Conservation (phyloP, 2,888 invertebrate species). For the Stegophylla sp. region DNA sequence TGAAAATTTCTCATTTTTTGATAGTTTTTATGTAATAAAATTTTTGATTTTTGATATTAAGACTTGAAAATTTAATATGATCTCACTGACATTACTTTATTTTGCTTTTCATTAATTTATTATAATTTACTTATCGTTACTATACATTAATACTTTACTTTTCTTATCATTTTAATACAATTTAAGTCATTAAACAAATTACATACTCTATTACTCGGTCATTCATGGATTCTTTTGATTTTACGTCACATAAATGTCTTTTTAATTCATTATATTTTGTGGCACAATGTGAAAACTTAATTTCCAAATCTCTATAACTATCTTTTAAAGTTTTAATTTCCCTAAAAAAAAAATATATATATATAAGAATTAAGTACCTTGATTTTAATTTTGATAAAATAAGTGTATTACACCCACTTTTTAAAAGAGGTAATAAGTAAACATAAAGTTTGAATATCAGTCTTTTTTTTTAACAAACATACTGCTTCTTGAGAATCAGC, state of each 20-base stretch:
- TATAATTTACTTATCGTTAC: too few species aligned
- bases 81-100: too few species aligned
- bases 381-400: background rate
- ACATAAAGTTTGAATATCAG: slow-evolving; percentile 56
- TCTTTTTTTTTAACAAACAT: slow-evolving; percentile 52
- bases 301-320: slow-evolving; percentile 51
- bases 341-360: slow-evolving; percentile 31
- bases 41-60: too few species aligned
- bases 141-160: too few species aligned
- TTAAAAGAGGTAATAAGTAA: slow-evolving; percentile 53
- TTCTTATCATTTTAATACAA: background rate
- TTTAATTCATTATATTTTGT: slow-evolving; percentile 50
- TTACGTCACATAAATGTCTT: slow-evolving; percentile 39
- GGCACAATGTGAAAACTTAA: slow-evolving; percentile 41
- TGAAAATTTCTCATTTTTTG: too few species aligned
- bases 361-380: background rate
- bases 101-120: too few species aligned
- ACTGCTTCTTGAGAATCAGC: slow-evolving; percentile 57
- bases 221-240: slow-evolving; percentile 57
- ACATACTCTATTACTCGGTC: slow-evolving; percentile 58
- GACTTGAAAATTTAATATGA: too few species aligned
- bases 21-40: too few species aligned
- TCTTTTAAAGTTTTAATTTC: slow-evolving; percentile 59
- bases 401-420: slow-evolving; percentile 40
- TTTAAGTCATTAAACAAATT: background rate